A percentile compares a stretch with the other conserved stretches of the same genome.
Conservation (phyloP, 2,888 invertebrate species). For the Endotricha flammealis region DNA sequence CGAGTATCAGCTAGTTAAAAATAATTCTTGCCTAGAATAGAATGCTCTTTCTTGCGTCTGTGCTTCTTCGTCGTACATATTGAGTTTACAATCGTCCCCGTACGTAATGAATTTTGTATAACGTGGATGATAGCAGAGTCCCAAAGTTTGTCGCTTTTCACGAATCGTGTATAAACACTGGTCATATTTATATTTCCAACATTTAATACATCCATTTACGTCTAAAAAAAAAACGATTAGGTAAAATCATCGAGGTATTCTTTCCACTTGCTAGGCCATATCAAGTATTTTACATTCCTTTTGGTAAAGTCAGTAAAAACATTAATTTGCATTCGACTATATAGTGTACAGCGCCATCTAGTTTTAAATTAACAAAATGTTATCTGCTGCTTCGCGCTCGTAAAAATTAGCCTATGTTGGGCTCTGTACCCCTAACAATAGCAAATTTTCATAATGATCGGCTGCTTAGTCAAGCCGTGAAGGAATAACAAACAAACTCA, state of each 20-base stretch:
- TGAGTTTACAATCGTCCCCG: constrained; percentile 81
- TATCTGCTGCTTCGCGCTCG: no score
- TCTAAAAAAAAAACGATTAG: constrained; percentile 64
- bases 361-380: no score
- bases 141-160: constrained; percentile 81
- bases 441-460: no score
- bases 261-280: no score
- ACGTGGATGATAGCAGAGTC: constrained; percentile 79
- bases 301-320: no score
- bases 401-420: no score
- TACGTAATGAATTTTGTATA: constrained; percentile 75
- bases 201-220: constrained; percentile 82
- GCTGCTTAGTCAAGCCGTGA: no score
- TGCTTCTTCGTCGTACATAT: constrained; percentile 83
- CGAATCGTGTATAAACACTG: constrained; percentile 81
- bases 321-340: no score
- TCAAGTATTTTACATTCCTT: no score
- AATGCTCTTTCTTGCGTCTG: constrained; percentile 80
- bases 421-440: no score
- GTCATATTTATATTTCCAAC: constrained; percentile 82
- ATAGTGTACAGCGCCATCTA: no score
- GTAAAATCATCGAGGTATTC: not conserved
- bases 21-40: constrained; percentile 67
- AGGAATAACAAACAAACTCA: no score
- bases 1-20: constrained; percentile 5